phyloP scores from a whole-genome alignment of 2,113 vertebrate species.

The Dasyornis broadbenti region DNA sequence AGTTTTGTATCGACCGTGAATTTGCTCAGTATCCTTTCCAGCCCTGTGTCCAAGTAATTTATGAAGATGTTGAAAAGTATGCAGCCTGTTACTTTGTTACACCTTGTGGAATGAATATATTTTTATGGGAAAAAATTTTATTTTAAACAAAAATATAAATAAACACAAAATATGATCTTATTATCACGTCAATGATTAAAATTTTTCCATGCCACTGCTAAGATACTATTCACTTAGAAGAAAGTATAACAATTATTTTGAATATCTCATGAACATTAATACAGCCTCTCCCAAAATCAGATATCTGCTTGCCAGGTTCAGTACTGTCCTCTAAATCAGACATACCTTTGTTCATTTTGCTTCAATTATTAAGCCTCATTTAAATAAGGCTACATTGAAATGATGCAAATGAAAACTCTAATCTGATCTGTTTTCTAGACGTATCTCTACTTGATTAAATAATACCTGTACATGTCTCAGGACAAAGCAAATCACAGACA shows the following conservation, averaged over 20 bases:
- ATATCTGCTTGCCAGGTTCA: not conserved
- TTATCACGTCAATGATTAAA: not conserved
- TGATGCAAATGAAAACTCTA: not conserved
- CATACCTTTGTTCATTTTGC: not conserved
- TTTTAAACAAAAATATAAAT: not conserved
- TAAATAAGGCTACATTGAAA: not conserved
- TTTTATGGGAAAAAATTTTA: not conserved
- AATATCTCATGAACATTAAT: not conserved
- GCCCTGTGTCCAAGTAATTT: not conserved
- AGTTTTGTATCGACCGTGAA: accelerated
- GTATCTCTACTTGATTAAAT: not conserved
- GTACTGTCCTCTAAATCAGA: not conserved
- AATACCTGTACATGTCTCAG: not conserved
- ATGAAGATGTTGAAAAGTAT: not conserved
- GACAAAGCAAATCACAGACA: not conserved
- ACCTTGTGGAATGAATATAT: not conserved
- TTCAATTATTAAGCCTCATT: not conserved
- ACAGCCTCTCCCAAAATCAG: not conserved
- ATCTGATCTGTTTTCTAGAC: not conserved
- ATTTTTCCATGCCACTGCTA: not conserved
- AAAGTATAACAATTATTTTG: not conserved
- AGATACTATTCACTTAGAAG: not conserved
- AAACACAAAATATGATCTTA: not conserved
- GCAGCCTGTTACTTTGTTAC: not conserved
- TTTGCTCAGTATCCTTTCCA: not conserved